A percentile compares a stretch with the other conserved stretches of the same genome.
These are phyloP conservation scores for Coboldia fuscipes DNA, from an alignment of 1,140 invertebrate species.

Conservation along the genomic window DNA sequence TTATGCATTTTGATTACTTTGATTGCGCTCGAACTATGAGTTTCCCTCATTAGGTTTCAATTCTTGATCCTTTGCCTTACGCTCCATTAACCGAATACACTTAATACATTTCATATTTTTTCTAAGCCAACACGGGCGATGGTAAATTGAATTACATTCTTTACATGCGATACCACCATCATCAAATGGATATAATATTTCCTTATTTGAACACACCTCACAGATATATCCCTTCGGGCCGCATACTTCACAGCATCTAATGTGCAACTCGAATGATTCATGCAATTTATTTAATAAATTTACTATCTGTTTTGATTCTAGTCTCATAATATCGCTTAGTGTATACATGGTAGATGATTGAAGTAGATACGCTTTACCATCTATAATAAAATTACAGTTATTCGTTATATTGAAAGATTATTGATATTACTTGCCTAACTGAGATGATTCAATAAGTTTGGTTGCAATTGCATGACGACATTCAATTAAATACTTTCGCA, in stretches of 20 bases:
- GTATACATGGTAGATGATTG: constrained; percentile 19
- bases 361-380: constrained; percentile 11
- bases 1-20: too few relatives aligned
- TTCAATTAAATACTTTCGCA: constrained; percentile 18
- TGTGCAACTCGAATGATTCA: constrained; percentile 12
- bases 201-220: constrained; percentile 3
- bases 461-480: constrained; percentile 12
- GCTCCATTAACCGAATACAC: constrained; percentile 1
- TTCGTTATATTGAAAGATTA: neutral
- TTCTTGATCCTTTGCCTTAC: constrained; percentile 3
- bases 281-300: constrained; percentile 14
- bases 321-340: constrained; percentile 12
- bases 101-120: constrained; percentile 1
- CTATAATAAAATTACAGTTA: constrained; percentile 1
- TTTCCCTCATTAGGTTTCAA: too few relatives aligned
- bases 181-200: neutral
- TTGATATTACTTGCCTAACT: neutral
- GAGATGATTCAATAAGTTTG: constrained; percentile 12
- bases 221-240: constrained; percentile 11
- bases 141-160: neutral
- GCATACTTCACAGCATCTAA: constrained; percentile 11
- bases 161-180: neutral
- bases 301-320: constrained; percentile 10
- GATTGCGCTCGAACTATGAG: too few relatives aligned
- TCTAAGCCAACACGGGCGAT: neutral